Evolutionary conservation across 2,888 invertebrate genomes (phyloP).

Genomic region (Eristalis pertinax): DNA sequence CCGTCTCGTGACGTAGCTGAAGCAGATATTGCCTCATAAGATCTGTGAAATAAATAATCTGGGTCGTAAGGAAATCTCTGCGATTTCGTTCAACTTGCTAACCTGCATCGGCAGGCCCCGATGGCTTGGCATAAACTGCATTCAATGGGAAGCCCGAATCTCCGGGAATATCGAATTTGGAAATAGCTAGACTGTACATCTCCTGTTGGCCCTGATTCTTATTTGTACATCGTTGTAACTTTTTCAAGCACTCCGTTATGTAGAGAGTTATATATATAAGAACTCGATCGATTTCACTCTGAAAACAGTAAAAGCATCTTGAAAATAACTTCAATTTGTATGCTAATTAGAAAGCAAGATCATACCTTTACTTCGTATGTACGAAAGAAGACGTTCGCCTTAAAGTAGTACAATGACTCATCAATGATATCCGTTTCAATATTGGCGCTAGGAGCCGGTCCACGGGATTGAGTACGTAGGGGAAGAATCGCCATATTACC

Average conservation of each 20-base stretch:
- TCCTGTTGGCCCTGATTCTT: slow-evolving; percentile 96
- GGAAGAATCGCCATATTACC: slow-evolving; percentile 98
- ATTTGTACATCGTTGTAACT: slow-evolving; percentile 94
- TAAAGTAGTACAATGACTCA: slow-evolving; percentile 98
- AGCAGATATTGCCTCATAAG: slow-evolving; percentile 95
- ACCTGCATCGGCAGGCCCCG: slow-evolving; percentile 90
- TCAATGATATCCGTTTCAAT: slow-evolving; percentile 96
- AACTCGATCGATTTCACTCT: slow-evolving; percentile 98
- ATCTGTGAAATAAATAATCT: slow-evolving; percentile 83
- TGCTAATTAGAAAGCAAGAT: neutral
- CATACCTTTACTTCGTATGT: slow-evolving; percentile 98
- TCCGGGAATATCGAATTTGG: slow-evolving; percentile 97
- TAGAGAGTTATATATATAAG: slow-evolving; percentile 98
- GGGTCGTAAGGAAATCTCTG: neutral
- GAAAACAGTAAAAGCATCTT: slow-evolving; percentile 76
- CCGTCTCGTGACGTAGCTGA: slow-evolving; percentile 97
- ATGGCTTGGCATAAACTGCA: slow-evolving; percentile 95
- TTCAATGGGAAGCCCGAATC: slow-evolving; percentile 97
- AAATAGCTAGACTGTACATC: slow-evolving; percentile 97
- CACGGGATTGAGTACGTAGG: slow-evolving; percentile 93
- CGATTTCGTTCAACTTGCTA: slow-evolving; percentile 62
- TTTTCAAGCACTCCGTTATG: slow-evolving; percentile 98
- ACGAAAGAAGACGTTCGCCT: slow-evolving; percentile 99
- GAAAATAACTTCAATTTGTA: neutral
- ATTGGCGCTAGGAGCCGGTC: slow-evolving; percentile 92